phyloP scores from a whole-genome alignment of 2,888 invertebrate species.

The Agonum fuliginosum region DNA sequence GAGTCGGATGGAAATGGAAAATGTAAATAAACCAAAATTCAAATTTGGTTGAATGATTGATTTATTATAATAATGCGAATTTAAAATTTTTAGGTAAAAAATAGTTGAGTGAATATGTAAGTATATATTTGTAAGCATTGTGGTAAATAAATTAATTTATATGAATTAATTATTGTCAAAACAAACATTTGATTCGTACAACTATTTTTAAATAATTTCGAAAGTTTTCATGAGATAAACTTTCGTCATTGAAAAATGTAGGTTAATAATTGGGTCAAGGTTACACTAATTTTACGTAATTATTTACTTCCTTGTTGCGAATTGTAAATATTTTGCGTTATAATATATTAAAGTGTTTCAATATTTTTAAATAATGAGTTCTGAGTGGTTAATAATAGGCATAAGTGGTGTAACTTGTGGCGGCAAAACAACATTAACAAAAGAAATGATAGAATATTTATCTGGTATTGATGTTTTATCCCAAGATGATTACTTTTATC shows the following conservation, averaged over 20 bases:
- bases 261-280: conserved; percentile 17
- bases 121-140: no score
- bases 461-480: conserved; percentile 75
- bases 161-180: no score
- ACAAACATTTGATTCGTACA: no score
- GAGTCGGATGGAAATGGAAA: no score
- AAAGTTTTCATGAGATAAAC: no score
- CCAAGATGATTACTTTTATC: conserved; percentile 86
- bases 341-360: background rate
- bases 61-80: no score
- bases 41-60: no score
- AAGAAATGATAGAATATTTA: conserved; percentile 73
- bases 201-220: no score
- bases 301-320: conserved; percentile 9
- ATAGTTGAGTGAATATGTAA: no score
- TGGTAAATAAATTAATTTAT: no score
- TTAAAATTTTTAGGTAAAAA: no score
- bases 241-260: conserved; percentile 18
- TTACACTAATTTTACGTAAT: conserved; percentile 38
- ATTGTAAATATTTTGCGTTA: background rate
- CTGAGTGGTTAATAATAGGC: conserved; percentile 74
- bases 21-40: no score
- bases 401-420: conserved; percentile 89
- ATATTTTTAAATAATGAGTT: conserved; percentile 47
- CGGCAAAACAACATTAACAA: conserved; percentile 86